These are phyloP conservation scores for Crotalus tigris DNA, from an alignment of 2,113 vertebrate genomes.

Conservation along the genomic window DNA sequence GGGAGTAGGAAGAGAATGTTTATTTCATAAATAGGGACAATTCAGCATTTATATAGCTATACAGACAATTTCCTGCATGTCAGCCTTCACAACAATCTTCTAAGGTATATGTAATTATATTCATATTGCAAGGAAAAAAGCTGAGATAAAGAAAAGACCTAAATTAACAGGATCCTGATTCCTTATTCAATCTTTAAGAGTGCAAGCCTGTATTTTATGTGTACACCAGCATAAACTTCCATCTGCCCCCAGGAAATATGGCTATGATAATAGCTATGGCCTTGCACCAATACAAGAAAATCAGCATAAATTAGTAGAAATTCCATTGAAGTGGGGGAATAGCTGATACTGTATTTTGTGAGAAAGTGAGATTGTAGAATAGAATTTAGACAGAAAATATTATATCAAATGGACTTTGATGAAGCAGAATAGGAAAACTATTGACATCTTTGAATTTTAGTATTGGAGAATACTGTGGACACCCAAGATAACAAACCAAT, in stretches of 20 bases:
- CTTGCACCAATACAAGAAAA: not conserved
- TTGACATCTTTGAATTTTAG: not conserved
- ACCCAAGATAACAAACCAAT: not conserved
- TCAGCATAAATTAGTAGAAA: not conserved
- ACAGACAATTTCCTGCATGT: not conserved
- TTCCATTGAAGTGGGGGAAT: not conserved
- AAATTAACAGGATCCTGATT: not conserved
- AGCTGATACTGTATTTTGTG: not conserved
- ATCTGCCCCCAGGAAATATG: not conserved
- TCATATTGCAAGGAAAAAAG: not conserved
- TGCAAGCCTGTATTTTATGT: not conserved
- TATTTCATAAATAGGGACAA: not conserved
- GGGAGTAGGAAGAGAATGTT: not conserved
- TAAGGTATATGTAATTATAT: not conserved
- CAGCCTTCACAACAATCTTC: not conserved
- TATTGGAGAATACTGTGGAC: not conserved
- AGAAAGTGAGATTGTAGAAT: not conserved
- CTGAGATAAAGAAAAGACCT: not conserved
- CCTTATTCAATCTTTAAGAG: not conserved
- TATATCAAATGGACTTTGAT: not conserved
- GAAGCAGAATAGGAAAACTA: not conserved
- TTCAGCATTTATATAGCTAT: not conserved
- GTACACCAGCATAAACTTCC: not conserved
- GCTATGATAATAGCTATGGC: not conserved
- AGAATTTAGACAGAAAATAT: not conserved